Evolutionary conservation across 2,113 vertebrate species (phyloP).

Genomic region (Phocoena phocoena): DNA sequence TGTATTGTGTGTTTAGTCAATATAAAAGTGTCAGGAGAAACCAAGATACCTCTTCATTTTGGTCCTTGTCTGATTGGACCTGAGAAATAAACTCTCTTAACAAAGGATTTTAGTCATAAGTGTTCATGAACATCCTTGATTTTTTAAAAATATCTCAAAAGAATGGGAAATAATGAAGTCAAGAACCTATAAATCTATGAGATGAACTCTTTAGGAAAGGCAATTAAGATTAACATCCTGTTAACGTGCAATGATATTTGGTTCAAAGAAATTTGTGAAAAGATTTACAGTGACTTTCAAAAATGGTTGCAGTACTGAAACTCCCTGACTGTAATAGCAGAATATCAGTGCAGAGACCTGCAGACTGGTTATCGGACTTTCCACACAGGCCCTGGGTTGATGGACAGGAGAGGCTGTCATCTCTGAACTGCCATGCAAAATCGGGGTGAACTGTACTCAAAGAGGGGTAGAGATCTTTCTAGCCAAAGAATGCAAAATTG

Average conservation of each 20-base stretch:
- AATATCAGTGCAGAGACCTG: background rate
- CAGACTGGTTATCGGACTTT: background rate
- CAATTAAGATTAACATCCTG: constrained; percentile 41
- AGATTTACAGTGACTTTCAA: background rate
- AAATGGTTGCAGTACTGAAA: background rate
- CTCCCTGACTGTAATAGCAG: background rate
- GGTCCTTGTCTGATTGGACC: background rate
- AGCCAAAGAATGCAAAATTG: background rate
- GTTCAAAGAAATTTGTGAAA: constrained; percentile 12
- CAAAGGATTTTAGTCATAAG: background rate
- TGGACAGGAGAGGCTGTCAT: background rate
- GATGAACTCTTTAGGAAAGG: constrained; percentile 41
- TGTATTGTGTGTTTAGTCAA: constrained; percentile 46
- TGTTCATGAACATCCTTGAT: background rate
- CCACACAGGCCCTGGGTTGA: background rate
- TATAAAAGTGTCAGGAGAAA: constrained; percentile 44
- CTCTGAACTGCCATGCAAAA: background rate
- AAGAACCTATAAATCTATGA: constrained; percentile 31
- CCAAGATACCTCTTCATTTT: constrained; percentile 55
- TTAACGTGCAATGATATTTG: constrained; percentile 2
- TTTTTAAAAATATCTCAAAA: constrained; percentile 48
- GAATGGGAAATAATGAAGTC: background rate
- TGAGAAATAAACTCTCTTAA: background rate
- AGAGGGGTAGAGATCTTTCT: background rate
- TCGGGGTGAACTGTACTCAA: background rate